phyloP scores from a whole-genome alignment of 2,888 invertebrate genomes.

The Caenorhabditis sulstoni region DNA sequence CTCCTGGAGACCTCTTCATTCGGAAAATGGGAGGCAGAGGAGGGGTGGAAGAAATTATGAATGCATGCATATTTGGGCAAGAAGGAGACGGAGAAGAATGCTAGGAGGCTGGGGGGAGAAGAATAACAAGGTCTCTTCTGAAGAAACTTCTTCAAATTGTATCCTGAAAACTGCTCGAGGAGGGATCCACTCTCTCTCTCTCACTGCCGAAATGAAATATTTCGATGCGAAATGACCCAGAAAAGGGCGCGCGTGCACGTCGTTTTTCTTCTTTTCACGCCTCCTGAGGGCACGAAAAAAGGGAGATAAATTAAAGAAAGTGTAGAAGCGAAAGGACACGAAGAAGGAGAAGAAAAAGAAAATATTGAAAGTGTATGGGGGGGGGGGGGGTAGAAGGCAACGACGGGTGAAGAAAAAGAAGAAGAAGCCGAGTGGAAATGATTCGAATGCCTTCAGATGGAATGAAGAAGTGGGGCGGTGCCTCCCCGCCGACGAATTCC shows the following conservation, averaged over 20 bases:
- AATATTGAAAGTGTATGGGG: conserved; percentile 12
- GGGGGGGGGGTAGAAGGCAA: background rate
- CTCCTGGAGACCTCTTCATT: conserved; percentile 37
- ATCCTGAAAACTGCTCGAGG: too few species aligned
- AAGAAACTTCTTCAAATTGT: too few species aligned
- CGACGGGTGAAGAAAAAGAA: too few species aligned
- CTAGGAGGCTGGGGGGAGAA: background rate
- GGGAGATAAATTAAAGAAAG: background rate
- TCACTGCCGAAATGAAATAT: too few species aligned
- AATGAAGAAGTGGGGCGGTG: conserved; percentile 48
- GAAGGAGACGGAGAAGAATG: background rate
- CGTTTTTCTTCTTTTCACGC: too few species aligned
- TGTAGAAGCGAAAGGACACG: background rate
- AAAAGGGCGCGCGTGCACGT: too few species aligned
- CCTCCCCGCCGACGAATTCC: background rate
- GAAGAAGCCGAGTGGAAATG: conserved; percentile 55
- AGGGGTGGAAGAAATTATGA: conserved; percentile 40
- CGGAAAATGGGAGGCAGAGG: conserved; percentile 8
- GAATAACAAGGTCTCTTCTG: conserved; percentile 1
- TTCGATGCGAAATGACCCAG: too few species aligned
- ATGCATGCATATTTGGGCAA: conserved; percentile 45
- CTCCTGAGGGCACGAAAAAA: too few species aligned
- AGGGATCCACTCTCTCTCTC: too few species aligned
- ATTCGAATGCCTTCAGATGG: conserved; percentile 37
- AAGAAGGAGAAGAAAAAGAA: conserved; percentile 8